Evolutionary conservation across 2,797 vertebrate species (phyloP), one percentile per base, ranked within the genome.

Genomic region (Enteromius unitaeniatus): DNA sequence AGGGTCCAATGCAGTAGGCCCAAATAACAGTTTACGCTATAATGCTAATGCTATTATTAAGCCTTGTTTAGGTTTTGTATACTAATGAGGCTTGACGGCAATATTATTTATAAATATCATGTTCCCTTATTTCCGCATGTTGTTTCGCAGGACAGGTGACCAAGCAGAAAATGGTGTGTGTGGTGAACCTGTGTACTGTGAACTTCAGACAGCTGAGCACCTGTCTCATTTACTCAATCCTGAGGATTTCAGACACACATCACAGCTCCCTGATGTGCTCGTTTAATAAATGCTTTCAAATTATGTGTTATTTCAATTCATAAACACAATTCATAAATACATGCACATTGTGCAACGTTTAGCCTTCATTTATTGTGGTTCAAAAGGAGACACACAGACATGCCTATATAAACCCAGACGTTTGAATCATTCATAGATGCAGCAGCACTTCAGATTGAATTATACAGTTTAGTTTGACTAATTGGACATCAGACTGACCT

Each of bases 141-240:
- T 31, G 51, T 40, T 69, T 37, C 13, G 51, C 51, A 17, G 31
- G 42, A 58, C 31, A 79, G 5, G 78, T 69, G 49, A 26, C 31
- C n/a, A 55, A 79, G 26, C 31, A 51, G 45, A 73, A 51, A 51
- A 51, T 15, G 2, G 26, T 21, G 42, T 21, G 42, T 72, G 26
- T 34, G 47, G 19, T 75, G 49, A 75, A 75, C 49, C 72, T 55
- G 72, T 73, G 17, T 31, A 51, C 14, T 73, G 31, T 55, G 37
- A 75, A 37, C 72, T 23, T 37, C 11, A 75, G 21, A 40, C 21
- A 69, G 47, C n/a, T 55, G 9, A 23, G 31, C 17, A 1, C n/a
- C 21, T 40, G 64, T 40, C 47, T 69, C 14, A 4, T 69, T 49
- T 23, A 42, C 47, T 53, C 13, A 68, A 53, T 53, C 9, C 8